Evolutionary conservation across 2,888 invertebrate species (phyloP), one percentile per base, ranked within the genome.

Genomic region (Agriopis leucophaearia): DNA sequence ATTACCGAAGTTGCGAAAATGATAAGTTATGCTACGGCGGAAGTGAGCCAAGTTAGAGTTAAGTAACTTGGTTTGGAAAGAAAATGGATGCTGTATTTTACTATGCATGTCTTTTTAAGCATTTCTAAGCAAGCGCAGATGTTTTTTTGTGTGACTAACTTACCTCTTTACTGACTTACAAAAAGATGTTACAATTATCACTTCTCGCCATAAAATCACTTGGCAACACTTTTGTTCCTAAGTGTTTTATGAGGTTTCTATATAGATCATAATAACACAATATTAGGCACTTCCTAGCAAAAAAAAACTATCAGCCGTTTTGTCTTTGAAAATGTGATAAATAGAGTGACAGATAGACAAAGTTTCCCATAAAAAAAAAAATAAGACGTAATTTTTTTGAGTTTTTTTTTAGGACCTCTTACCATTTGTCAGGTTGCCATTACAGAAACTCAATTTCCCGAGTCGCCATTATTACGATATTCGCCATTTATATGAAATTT

Each of bases 1-100:
- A 64, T 71, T 70, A 64, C 45, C 36, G n/a, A 57, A 69, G 64
- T 69, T 69, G 55, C 50, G 59, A 48, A 66, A 61, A 66, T 62
- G 27, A 58, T 67, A 67, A 67, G 67, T 58, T 59, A 62, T 62
- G 50, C 18, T 57, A 48, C 40, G 66, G 51, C 40, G 66, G 51
- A 66, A 62, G 57, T 51, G 35, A 9, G 51, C 18, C 16, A 58
- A 67, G 62, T 67, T 63, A 38, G 15, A 55, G 52, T 36, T 61
- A 63, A 62, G 67, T 60, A 55, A 66, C 55, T 48, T 42, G 48
- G 45, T 66, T 61, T 54, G 36, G 42, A 15, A 16, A 50, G 44
- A 61, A 38, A 59, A 50, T 42, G 12, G 47, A 18, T 42, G 40
- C 6, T 50, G 48, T 50, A 16, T 1, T 50, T 18, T 38, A 8